Base-by-base conservation (phyloP, 2,797 vertebrate genomes). In the Pempheris klunzingeri region DNA sequence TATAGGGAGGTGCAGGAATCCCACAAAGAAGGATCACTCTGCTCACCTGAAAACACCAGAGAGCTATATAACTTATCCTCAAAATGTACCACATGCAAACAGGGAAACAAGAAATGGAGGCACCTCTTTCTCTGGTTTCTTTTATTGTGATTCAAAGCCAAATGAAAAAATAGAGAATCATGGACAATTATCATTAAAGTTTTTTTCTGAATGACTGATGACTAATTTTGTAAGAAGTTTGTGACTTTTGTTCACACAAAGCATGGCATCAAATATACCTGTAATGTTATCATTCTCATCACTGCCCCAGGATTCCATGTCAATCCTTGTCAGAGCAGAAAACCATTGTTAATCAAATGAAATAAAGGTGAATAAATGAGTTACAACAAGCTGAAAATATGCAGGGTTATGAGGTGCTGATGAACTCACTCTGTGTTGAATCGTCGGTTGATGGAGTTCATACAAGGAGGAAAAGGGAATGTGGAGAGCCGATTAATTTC, bases 401-500 rank as follows among this genome's bases (percentile, higher is more conserved):
- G 2, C 2, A 22, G 30, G 11, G 5, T 24, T 5, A 20, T 9
- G 26, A 24, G 14, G 3, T 14, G 8, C 34, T 41, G 44, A 46
- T 41, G 0, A 69, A 85, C 94, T 90, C 84, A 96, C 95, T 95
- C 95, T 1, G 85, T 89, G 79, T 96, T 95, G 83, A 94, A 93
- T 46, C 97, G 88, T 2, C 97, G 95, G 74, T 97, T 95, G 84
- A 99, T 98, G 89, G 97, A 99, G 88, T 97, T 96, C 0, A 94
- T 85, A 24, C 97, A 97, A 2, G 97, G 97, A 1, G 97, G 97
- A 72, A 98, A 99, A 7, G 97, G 96, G 71, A 98, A 97, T 1
- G 95, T 98, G 59, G 97, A 99, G 24, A 99, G 96, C 0, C 97
- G 95, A 80, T 99, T 98, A 88, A 98, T 97, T 67, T 98, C 97